Conservation (phyloP, 2,797 vertebrate species). For the Phataginus tetradactyla region DNA sequence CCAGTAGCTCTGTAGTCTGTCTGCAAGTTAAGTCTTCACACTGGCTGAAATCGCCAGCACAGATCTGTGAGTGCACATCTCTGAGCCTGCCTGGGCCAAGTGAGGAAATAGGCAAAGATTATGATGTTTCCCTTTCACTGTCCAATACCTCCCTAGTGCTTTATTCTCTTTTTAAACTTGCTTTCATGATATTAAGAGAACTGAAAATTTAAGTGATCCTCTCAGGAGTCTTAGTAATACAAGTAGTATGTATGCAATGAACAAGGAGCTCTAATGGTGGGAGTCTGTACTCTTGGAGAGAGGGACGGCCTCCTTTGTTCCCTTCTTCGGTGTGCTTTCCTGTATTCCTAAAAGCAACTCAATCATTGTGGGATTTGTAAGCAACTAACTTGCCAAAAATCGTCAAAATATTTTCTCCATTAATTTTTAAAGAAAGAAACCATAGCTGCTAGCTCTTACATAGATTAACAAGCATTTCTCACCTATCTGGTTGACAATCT, state of each 20-base stretch:
- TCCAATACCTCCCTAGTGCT: neutral
- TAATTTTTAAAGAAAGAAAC: neutral
- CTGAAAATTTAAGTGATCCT: neutral
- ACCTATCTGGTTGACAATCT: neutral
- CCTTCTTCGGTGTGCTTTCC: neutral
- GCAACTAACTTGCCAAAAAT: neutral
- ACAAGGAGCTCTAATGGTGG: neutral
- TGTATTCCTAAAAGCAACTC: slow-evolving; percentile 3
- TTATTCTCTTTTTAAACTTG: neutral
- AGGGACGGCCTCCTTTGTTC: neutral
- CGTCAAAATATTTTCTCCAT: slow-evolving; percentile 19
- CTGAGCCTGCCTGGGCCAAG: neutral
- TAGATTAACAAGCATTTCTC: neutral
- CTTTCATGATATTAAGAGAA: neutral
- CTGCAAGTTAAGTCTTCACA: neutral
- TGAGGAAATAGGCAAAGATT: neutral
- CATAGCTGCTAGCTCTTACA: neutral
- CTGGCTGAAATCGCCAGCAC: neutral
- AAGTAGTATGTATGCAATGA: neutral
- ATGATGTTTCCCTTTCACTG: neutral
- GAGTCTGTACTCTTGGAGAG: neutral
- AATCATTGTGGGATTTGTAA: neutral
- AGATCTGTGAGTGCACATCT: neutral
- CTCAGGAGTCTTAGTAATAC: neutral
- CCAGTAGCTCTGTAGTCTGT: neutral